These are phyloP conservation scores for Portunus trituberculatus DNA, from an alignment of 1,140 invertebrate species.

Conservation along the genomic window DNA sequence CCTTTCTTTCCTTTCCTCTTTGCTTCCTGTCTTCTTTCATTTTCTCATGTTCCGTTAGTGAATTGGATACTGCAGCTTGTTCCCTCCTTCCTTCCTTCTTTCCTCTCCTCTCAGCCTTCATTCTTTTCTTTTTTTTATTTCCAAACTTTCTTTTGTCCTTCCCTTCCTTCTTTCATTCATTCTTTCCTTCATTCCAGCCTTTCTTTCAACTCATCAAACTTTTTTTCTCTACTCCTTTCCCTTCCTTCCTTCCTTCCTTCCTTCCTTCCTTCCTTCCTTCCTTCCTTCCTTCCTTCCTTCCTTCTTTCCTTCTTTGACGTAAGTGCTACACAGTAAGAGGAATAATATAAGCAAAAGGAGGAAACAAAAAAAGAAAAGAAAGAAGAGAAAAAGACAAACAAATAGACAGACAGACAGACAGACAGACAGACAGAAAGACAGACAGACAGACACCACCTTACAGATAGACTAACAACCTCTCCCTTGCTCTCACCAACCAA, in stretches of 20 bases:
- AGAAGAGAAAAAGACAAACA: not conserved
- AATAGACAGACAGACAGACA: not conserved
- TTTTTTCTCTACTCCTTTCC: not conserved
- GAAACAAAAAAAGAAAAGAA: conserved; percentile 5
- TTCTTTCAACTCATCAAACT: not conserved
- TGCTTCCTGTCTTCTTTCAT: not conserved
- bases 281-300: too few species aligned
- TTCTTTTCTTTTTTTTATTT: not conserved
- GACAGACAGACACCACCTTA: not conserved
- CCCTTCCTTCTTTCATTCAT: not conserved
- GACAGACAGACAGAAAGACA: not conserved
- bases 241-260: not conserved
- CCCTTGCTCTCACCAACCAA: too few species aligned
- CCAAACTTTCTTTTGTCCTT: not conserved
- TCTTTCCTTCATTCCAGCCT: conserved; percentile 16
- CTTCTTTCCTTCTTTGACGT: too few species aligned
- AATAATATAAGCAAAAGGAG: not conserved
- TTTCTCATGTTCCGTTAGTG: not conserved
- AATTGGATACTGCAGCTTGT: too few species aligned
- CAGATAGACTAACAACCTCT: too few species aligned
- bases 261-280: not conserved
- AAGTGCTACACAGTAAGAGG: too few species aligned
- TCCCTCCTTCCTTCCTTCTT: not conserved
- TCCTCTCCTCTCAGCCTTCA: not conserved
- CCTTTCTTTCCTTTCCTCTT: not conserved